Conservation (phyloP, 1,140 invertebrate genomes). For the Heliconius hermathena region DNA sequence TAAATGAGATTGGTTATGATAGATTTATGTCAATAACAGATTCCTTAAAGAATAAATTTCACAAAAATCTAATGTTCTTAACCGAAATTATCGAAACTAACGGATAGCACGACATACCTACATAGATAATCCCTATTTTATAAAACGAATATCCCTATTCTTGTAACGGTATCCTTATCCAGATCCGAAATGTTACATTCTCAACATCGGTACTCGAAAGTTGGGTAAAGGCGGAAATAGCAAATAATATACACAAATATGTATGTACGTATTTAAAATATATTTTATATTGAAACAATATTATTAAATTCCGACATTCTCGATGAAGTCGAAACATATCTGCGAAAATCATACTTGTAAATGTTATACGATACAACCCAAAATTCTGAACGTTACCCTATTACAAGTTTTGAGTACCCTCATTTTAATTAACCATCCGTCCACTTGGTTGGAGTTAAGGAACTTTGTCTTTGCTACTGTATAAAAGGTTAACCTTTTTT, state of each 20-base stretch:
- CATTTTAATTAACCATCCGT: slow-evolving; percentile 14
- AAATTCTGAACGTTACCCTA: slow-evolving; percentile 8
- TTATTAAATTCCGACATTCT: not conserved
- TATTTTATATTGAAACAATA: not conserved
- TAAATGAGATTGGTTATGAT: too few relatives aligned
- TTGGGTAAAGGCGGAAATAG: not conserved
- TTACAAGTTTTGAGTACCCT: not conserved
- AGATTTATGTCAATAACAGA: too few relatives aligned
- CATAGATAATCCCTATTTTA: too few relatives aligned
- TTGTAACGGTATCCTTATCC: too few relatives aligned
- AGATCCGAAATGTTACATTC: too few relatives aligned
- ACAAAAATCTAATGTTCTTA: too few relatives aligned
- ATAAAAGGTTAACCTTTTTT: slow-evolving; percentile 1
- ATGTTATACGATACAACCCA: not conserved
- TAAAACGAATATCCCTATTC: too few relatives aligned
- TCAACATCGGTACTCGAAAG: not conserved
- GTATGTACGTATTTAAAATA: too few relatives aligned
- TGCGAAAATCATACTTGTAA: not conserved
- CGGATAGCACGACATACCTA: too few relatives aligned
- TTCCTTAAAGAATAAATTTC: too few relatives aligned
- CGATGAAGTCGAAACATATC: not conserved
- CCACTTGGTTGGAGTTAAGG: slow-evolving; percentile 3
- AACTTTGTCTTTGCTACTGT: slow-evolving; percentile 26
- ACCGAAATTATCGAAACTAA: too few relatives aligned
- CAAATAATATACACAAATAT: too few relatives aligned